Base-by-base conservation (phyloP, 2,113 vertebrate species). In the Helogale parvula region DNA sequence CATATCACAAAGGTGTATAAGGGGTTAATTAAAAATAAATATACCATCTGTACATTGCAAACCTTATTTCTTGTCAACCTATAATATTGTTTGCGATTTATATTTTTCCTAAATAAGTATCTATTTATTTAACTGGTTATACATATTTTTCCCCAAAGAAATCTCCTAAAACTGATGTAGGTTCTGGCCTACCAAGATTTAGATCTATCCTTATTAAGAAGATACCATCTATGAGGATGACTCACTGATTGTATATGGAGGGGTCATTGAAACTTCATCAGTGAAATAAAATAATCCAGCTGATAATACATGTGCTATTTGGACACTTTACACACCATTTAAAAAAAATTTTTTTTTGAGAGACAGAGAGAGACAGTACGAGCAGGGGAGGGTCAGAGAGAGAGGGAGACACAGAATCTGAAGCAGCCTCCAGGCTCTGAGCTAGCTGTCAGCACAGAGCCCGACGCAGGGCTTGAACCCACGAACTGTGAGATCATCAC, bases 171-270 rank as follows among this genome's bases (percentile, higher is more conserved):
- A 93, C n/a, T 72, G 3, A 1, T 83, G 2, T 27, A 47, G 25
- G 25, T 1, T 29, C 14, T 72, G 19, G 13, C 4, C 4, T 29
- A 29, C 9, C 15, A 76, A 33, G 21, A n/a, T 15, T 33, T 33
- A 6, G 25, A 68, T 57, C 7, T 31, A 47, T 31, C 2, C 47
- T 0, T 76, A 2, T 3, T 52, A 7, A 41, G 1, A 15, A 11
- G 0, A 21, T 13, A 69, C 23, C 41, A 69, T 38, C 29, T 33
- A 74, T 11, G 1, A 38, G n/a, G 12, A 3, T 27, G 1, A 47
- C 4, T 15, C 5, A 35, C 29, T 29, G 13, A 63, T 3, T 27
- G 23, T 17, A 5, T 9, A 3, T 0, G 2, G 8, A 79, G 1
- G 1, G 4, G 1, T 31, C 35, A 2, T 10, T 77, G 74, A 76